phyloP scores from a whole-genome alignment of 2,797 vertebrate species.

The Agapornis canus region DNA sequence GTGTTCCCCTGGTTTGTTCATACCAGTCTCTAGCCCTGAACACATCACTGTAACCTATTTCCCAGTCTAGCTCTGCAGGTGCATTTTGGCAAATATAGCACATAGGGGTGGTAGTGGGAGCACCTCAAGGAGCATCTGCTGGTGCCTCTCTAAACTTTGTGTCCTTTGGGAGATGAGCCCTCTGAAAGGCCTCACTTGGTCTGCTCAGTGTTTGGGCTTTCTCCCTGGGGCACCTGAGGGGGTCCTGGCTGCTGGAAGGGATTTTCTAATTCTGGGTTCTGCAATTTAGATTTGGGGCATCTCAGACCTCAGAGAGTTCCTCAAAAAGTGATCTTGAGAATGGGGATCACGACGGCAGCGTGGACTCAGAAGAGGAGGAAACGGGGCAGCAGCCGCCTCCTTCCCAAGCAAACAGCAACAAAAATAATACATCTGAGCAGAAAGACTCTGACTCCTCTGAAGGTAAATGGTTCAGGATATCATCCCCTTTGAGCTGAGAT shows the following conservation, averaged over 20 bases:
- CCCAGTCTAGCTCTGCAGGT: neutral
- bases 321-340: conserved; percentile 83
- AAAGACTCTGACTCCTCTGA: conserved; percentile 38
- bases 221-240: neutral
- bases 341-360: conserved; percentile 77
- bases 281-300: conserved; percentile 85
- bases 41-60: accelerated
- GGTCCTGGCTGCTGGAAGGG: neutral
- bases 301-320: conserved; percentile 82
- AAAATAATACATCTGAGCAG: neutral
- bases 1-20: accelerated
- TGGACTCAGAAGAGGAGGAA: conserved; percentile 77
- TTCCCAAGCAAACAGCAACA: conserved; percentile 3
- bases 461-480: conserved; percentile 43
- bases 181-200: neutral
- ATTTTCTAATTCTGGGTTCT: neutral
- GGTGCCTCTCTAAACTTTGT: neutral
- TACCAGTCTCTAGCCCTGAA: neutral
- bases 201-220: accelerated
- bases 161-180: neutral
- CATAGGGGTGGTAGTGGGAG: accelerated
- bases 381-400: conserved; percentile 50
- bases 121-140: accelerated
- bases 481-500: accelerated
- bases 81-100: accelerated